phyloP scores from a whole-genome alignment of 2,113 vertebrate genomes.

The Dunckerocampus dactyliophorus region DNA sequence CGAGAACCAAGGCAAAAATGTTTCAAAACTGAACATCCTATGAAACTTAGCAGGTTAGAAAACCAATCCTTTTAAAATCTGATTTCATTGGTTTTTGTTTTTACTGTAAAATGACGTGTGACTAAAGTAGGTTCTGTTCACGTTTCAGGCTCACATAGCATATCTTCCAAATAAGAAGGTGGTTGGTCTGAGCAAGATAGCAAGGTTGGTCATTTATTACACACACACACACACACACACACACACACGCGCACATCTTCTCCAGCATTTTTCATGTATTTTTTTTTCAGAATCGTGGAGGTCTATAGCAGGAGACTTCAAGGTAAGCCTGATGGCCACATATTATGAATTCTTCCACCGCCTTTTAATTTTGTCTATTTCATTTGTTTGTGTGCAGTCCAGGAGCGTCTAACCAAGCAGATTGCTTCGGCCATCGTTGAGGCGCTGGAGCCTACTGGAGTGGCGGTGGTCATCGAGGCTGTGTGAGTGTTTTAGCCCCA shows the following conservation, averaged over 20 bases:
- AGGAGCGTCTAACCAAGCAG: slow-evolving; percentile 68
- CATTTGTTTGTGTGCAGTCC: slow-evolving; percentile 40
- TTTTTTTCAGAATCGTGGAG: slow-evolving; percentile 65
- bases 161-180: slow-evolving; percentile 65
- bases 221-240: background rate
- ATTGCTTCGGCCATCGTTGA: slow-evolving; percentile 62
- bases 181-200: slow-evolving; percentile 54
- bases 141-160: slow-evolving; percentile 57
- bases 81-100: too few species aligned
- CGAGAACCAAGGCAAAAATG: too few species aligned
- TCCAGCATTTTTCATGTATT: background rate
- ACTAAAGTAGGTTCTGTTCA: too few species aligned
- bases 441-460: slow-evolving; percentile 59
- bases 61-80: too few species aligned
- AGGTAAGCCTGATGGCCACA: slow-evolving; percentile 41
- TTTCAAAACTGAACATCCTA: too few species aligned
- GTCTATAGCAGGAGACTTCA: slow-evolving; percentile 71
- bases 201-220: slow-evolving; percentile 32
- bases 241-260: background rate
- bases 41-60: too few species aligned
- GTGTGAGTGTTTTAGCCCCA: slow-evolving; percentile 41
- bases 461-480: slow-evolving; percentile 61
- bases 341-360: too few species aligned
- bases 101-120: too few species aligned
- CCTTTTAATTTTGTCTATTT: too few species aligned